Conservation (phyloP, 30 jellyfish, hydroid and myxozoan genomes). For the Aurelia coerulea region DNA sequence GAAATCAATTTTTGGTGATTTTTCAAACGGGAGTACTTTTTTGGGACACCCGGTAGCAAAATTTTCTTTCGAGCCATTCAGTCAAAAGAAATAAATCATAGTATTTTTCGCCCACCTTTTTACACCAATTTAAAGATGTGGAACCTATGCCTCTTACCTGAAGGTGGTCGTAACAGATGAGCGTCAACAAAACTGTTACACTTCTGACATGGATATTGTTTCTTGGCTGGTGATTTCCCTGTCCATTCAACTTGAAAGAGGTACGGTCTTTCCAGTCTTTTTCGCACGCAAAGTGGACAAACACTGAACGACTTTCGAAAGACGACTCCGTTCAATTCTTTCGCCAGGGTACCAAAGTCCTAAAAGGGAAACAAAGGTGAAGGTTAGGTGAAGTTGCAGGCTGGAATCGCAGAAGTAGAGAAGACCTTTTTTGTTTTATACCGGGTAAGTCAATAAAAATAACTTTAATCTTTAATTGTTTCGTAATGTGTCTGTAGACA, state of each 20-base stretch:
- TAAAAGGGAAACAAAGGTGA: background rate
- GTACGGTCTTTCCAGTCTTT: conserved; percentile 4
- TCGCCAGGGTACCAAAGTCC: conserved; percentile 35
- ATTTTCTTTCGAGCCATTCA: too few species aligned
- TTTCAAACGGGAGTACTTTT: too few species aligned
- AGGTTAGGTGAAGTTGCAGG: too few species aligned
- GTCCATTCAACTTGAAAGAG: conserved; percentile 3
- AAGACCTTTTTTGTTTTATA: too few species aligned
- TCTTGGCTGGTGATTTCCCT: background rate
- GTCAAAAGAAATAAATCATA: too few species aligned
- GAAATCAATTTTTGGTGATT: too few species aligned
- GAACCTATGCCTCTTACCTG: background rate
- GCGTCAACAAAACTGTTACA: conserved; percentile 17
- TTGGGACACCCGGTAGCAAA: too few species aligned
- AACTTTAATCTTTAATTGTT: too few species aligned
- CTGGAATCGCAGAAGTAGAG: background rate
- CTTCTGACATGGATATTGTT: conserved; percentile 10
- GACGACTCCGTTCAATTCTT: conserved; percentile 55
- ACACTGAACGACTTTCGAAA: conserved; percentile 17
- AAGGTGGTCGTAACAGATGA: conserved; percentile 21
- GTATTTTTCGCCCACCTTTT: too few species aligned
- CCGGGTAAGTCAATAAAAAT: too few species aligned
- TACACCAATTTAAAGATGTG: too few species aligned
- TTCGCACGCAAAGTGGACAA: conserved; percentile 57
- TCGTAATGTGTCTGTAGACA: too few species aligned